Evolutionary conservation across 2,797 vertebrate species (phyloP).

Genomic region (Microchirus variegatus): DNA sequence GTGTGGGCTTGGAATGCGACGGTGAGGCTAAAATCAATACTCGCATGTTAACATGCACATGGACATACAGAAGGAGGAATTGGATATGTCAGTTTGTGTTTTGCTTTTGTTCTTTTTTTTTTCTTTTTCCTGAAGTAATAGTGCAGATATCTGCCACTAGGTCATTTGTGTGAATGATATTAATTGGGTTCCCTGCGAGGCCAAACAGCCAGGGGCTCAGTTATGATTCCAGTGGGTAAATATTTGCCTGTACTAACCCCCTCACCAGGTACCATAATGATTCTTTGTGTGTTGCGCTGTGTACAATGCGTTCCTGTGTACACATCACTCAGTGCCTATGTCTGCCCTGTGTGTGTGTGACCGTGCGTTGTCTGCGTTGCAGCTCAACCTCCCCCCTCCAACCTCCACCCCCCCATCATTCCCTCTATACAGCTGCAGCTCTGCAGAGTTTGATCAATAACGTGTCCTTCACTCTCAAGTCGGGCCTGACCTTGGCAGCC

Average conservation of each 20-base stretch:
- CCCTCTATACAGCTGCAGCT: conserved; percentile 77
- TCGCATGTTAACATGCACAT: conserved; percentile 21
- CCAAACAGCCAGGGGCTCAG: conserved; percentile 72
- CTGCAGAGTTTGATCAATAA: conserved; percentile 86
- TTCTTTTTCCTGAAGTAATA: conserved; percentile 41
- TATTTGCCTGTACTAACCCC: conserved; percentile 80
- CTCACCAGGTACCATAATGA: conserved; percentile 79
- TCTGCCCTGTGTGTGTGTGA: conserved; percentile 36
- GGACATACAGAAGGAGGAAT: conserved; percentile 24
- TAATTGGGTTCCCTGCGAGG: conserved; percentile 79
- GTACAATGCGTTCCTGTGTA: conserved; percentile 67
- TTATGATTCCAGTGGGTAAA: conserved; percentile 84
- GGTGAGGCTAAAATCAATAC: conserved; percentile 36
- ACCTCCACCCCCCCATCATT: conserved; percentile 40
- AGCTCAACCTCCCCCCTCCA: conserved; percentile 44
- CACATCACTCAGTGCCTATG: conserved; percentile 66
- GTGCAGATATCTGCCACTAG: conserved; percentile 60
- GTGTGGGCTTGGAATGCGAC: conserved; percentile 15
- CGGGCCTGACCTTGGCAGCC: conserved; percentile 86
- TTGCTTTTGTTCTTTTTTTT: conserved; percentile 5
- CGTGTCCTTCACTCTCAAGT: conserved; percentile 84
- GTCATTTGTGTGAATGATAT: conserved; percentile 77
- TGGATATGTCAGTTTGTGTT: conserved; percentile 26
- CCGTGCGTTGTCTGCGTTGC: conserved; percentile 46
- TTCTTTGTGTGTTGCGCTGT: conserved; percentile 72